These are phyloP conservation scores for Leptestheria dahalacensis DNA, from an alignment of 1,140 invertebrate species.

Conservation along the genomic window DNA sequence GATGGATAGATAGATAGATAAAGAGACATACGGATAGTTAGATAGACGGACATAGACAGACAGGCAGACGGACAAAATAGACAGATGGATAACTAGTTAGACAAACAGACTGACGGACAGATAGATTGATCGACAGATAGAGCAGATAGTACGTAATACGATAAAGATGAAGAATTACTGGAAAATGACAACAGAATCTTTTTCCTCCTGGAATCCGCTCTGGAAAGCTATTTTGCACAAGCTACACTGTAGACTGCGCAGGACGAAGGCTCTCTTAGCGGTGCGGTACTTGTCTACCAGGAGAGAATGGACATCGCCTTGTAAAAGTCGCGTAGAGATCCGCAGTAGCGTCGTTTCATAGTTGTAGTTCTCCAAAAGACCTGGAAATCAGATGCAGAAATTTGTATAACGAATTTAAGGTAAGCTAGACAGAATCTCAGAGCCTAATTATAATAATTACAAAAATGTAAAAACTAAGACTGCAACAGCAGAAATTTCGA, in stretches of 20 bases:
- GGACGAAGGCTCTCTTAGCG: conserved; percentile 2
- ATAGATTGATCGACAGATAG: neutral
- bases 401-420: neutral
- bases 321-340: conserved; percentile 9
- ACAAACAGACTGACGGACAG: neutral
- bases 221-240: neutral
- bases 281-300: neutral
- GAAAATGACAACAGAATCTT: neutral
- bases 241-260: neutral
- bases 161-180: neutral
- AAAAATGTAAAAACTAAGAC: no score
- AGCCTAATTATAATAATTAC: neutral
- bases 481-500: no score
- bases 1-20: neutral
- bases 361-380: conserved; percentile 12
- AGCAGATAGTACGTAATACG: neutral
- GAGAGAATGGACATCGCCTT: conserved; percentile 6
- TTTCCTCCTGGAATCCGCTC: neutral
- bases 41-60: neutral
- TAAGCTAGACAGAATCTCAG: neutral
- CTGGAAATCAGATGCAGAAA: no score
- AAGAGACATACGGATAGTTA: neutral
- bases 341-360: conserved; percentile 11
- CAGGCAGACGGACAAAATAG: neutral
- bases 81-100: neutral